Evolutionary conservation across 2,113 vertebrate genomes (phyloP).

Genomic region (Clarias magur): DNA sequence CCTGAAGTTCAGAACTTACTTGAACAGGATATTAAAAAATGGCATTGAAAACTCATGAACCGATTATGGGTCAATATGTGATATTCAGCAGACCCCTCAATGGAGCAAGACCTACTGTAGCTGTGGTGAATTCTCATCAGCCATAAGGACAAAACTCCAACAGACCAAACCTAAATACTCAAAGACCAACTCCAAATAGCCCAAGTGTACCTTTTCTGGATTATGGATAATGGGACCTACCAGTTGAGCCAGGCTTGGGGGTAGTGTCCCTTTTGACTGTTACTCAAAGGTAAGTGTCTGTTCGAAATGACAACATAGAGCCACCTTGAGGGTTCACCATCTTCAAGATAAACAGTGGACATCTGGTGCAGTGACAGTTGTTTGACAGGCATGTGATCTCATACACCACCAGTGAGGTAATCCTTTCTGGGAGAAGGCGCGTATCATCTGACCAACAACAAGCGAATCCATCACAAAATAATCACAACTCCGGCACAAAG

Average conservation of each 20-base stretch:
- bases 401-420: background rate
- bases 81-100: background rate
- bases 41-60: background rate
- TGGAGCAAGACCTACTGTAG: background rate
- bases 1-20: background rate
- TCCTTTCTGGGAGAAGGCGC: too few relatives aligned
- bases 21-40: background rate
- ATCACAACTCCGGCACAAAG: too few relatives aligned
- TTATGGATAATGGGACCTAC: background rate
- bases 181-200: background rate
- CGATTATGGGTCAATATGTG: background rate
- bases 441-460: too few relatives aligned
- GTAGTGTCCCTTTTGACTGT: background rate
- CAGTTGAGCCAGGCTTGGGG: background rate
- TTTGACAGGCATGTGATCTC: background rate
- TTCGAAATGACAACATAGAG: background rate
- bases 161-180: background rate
- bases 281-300: background rate
- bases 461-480: too few relatives aligned
- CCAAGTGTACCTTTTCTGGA: background rate
- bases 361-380: background rate
- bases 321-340: background rate
- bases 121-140: background rate
- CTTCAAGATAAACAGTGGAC: background rate
- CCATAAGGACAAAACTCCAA: background rate